Conservation (phyloP, 1,140 invertebrate species). For the Ips typographus region DNA sequence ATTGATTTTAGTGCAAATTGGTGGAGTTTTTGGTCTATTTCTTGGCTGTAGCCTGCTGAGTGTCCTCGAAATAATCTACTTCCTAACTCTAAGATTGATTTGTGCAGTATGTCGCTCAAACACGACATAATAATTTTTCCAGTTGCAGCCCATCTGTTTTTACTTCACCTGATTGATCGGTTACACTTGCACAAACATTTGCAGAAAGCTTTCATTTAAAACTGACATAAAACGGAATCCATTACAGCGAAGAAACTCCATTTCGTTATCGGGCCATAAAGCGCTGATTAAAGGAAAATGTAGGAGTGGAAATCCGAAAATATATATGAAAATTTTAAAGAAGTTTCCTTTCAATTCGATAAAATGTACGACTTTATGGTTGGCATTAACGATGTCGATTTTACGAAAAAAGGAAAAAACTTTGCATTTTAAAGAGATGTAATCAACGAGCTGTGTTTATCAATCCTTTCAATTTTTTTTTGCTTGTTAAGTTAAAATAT, state of each 20-base stretch:
- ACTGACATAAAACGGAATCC: not conserved
- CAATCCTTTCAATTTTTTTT: not conserved
- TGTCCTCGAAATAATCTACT: conserved; percentile 66
- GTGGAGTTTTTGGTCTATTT: conserved; percentile 66
- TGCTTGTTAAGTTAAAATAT: not conserved
- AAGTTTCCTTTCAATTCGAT: not conserved
- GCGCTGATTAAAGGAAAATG: conserved; percentile 8
- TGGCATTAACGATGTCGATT: conserved; percentile 16
- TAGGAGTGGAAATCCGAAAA: conserved; percentile 7
- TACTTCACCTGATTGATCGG: too few species aligned
- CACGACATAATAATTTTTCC: too few species aligned
- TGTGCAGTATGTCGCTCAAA: conserved; percentile 44
- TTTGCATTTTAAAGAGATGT: conserved; percentile 23
- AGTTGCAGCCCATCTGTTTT: too few species aligned
- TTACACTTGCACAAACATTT: not conserved
- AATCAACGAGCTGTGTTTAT: conserved; percentile 14
- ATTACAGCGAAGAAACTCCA: not conserved
- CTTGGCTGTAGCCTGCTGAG: conserved; percentile 67
- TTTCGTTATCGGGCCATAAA: not conserved
- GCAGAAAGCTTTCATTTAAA: not conserved
- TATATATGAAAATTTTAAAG: conserved; percentile 1
- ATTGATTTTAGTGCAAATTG: conserved; percentile 61
- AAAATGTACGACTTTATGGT: conserved; percentile 20
- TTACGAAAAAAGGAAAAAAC: conserved; percentile 4
- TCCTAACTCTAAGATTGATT: conserved; percentile 58